phyloP scores from a whole-genome alignment of 2,888 invertebrate species.

The Synanthedon tipuliformis region DNA sequence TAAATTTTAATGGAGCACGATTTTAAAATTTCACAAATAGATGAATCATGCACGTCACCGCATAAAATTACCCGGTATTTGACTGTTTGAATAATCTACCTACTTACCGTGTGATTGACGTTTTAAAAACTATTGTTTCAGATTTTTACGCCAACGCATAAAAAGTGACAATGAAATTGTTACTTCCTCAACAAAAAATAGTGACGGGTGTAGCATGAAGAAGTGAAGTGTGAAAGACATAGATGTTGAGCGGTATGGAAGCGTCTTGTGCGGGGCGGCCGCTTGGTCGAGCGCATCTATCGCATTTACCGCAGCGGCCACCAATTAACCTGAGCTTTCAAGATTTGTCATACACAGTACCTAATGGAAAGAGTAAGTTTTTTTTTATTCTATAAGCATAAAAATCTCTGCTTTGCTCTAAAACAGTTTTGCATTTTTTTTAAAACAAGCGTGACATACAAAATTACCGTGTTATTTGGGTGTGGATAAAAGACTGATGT shows the following conservation, averaged over 20 bases:
- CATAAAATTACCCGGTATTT: too few relatives aligned
- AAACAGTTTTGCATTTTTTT: too few relatives aligned
- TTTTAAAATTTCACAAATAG: too few relatives aligned
- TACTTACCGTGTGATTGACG: too few relatives aligned
- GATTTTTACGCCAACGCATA: not conserved
- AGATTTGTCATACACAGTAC: constrained; percentile 84
- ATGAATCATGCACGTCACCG: too few relatives aligned
- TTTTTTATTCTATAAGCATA: too few relatives aligned
- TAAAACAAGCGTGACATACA: too few relatives aligned
- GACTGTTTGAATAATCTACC: too few relatives aligned
- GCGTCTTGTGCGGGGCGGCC: constrained; percentile 26
- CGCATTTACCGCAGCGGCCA: constrained; percentile 74
- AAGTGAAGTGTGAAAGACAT: not conserved
- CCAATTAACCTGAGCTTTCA: constrained; percentile 87
- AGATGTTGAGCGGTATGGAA: constrained; percentile 13
- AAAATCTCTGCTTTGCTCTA: too few relatives aligned
- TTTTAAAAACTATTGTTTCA: not conserved
- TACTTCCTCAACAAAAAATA: not conserved
- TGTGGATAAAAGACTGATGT: too few relatives aligned
- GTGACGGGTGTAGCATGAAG: not conserved
- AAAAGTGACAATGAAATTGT: not conserved
- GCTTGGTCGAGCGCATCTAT: constrained; percentile 49
- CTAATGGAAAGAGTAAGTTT: constrained; percentile 70
- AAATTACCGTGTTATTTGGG: too few relatives aligned
- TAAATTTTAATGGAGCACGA: too few relatives aligned